phyloP scores from a whole-genome alignment of 30 jellyfish, hydroid and myxozoan genomes.

The Chrysaora quinquecirrha region DNA sequence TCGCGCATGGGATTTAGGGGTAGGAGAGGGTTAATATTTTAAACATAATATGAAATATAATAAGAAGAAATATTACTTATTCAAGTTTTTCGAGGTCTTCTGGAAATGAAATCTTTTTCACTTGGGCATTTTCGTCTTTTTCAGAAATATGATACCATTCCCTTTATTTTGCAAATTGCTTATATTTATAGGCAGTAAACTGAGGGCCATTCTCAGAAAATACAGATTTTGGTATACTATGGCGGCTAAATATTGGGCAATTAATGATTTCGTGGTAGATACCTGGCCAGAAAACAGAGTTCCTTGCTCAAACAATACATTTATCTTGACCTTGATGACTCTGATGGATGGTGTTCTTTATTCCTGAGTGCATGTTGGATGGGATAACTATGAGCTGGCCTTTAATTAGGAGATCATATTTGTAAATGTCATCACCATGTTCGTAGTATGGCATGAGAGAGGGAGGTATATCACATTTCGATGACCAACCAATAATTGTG shows the following conservation, averaged over 20 bases:
- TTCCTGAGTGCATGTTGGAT: slow-evolving; percentile 43
- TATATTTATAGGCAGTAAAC: slow-evolving; percentile 36
- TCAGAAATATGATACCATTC: too few species aligned
- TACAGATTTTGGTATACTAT: slow-evolving; percentile 45
- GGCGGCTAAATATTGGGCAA: slow-evolving; percentile 36
- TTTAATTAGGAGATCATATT: slow-evolving; percentile 43
- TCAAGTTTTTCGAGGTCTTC: too few species aligned
- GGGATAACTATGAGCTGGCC: slow-evolving; percentile 60
- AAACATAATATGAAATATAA: too few species aligned
- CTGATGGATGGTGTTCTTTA: slow-evolving; percentile 35
- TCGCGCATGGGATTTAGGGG: too few species aligned
- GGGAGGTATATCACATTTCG: slow-evolving; percentile 17
- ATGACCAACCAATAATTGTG: slow-evolving; percentile 51
- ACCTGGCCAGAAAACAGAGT: slow-evolving; percentile 65
- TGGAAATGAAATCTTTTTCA: too few species aligned
- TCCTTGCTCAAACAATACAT: slow-evolving; percentile 52
- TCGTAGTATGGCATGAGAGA: slow-evolving; percentile 45
- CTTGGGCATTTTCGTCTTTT: too few species aligned
- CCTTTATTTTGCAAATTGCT: slow-evolving; percentile 57
- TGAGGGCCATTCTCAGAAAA: slow-evolving; percentile 69
- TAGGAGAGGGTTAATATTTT: too few species aligned
- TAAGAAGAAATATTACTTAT: too few species aligned
- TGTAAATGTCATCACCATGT: slow-evolving; percentile 49
- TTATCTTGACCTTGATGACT: slow-evolving; percentile 66
- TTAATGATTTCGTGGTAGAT: slow-evolving; percentile 41